phyloP scores from a whole-genome alignment of 2,113 vertebrate genomes.

The Tragelaphus buxtoni region DNA sequence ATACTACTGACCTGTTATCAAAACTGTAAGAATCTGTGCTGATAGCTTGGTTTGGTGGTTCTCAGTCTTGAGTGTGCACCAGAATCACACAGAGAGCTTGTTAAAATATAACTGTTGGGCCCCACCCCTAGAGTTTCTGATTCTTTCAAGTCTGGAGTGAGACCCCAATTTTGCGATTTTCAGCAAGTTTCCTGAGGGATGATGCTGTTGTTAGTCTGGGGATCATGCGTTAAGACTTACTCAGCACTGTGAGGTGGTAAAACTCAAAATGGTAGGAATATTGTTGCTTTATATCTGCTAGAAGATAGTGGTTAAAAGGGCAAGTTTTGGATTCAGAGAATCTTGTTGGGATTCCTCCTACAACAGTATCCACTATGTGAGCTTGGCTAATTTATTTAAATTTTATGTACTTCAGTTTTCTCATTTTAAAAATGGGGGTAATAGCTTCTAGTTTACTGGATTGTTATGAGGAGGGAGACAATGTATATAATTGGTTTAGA shows the following conservation, averaged over 20 bases:
- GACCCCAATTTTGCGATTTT: not conserved
- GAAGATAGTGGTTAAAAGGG: not conserved
- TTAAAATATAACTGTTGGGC: not conserved
- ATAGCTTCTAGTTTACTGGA: not conserved
- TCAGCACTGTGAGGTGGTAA: not conserved
- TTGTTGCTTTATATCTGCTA: not conserved
- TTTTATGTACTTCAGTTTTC: not conserved
- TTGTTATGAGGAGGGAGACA: not conserved
- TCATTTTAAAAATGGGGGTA: not conserved
- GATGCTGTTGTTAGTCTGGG: not conserved
- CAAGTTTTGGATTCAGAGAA: not conserved
- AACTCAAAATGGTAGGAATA: not conserved
- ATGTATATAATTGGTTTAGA: not conserved
- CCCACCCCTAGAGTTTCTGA: not conserved
- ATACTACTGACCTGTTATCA: not conserved
- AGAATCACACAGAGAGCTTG: not conserved
- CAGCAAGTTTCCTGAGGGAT: not conserved
- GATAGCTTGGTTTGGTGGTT: not conserved
- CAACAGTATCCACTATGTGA: not conserved
- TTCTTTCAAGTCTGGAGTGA: not conserved
- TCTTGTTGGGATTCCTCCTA: not conserved
- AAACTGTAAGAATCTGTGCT: not conserved
- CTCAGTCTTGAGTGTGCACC: not conserved
- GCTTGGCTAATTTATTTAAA: not conserved
- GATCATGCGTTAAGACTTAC: not conserved